Evolutionary conservation across 2,888 invertebrate species (phyloP).

Genomic region (Biston betularia): DNA sequence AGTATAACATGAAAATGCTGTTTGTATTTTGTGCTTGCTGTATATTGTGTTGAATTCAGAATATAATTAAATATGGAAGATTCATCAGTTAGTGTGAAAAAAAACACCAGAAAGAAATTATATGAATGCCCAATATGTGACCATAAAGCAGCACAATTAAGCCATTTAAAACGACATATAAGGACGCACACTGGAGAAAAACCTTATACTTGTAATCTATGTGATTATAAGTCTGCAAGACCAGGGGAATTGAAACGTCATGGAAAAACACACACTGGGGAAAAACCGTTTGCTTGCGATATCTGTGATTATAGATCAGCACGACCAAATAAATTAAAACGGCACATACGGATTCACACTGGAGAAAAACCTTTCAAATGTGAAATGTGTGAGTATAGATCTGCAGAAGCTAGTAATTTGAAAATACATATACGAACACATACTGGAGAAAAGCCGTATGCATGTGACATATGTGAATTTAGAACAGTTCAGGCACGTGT

Average conservation of each 20-base stretch:
- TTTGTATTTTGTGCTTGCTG: no score
- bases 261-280: not conserved
- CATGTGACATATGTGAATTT: not conserved
- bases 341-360: not conserved
- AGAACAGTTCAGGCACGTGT: not conserved
- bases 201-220: not conserved
- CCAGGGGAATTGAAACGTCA: not conserved
- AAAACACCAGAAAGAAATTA: not conserved
- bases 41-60: no score
- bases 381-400: not conserved
- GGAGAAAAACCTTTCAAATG: not conserved
- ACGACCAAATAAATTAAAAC: not conserved
- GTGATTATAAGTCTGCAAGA: not conserved
- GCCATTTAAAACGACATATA: not conserved
- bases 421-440: not conserved
- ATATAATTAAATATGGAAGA: not conserved
- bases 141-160: not conserved
- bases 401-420: not conserved
- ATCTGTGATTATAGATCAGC: not conserved
- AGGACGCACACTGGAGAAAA: constrained; percentile 1
- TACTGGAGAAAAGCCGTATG: not conserved
- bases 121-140: not conserved
- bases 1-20: no score
- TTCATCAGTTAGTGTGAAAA: not conserved
- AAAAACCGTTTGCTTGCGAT: not conserved